Conservation (phyloP, 2,797 vertebrate species). For the Geotrypetes seraphini region DNA sequence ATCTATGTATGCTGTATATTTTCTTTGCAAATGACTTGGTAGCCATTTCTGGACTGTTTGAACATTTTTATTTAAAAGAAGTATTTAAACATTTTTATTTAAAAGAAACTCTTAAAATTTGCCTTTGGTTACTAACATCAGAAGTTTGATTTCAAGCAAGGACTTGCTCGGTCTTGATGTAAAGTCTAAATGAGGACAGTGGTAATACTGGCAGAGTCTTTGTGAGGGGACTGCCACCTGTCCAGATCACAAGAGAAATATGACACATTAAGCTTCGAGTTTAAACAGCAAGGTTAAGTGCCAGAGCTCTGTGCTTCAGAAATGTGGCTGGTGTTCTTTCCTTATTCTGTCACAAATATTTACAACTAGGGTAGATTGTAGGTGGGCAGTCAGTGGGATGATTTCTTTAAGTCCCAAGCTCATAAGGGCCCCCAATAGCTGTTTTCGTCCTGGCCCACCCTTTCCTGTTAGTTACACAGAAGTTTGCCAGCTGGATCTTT, state of each 20-base stretch:
- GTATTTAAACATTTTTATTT: constrained; percentile 20
- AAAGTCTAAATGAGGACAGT: constrained; percentile 40
- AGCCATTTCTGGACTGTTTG: too few species aligned
- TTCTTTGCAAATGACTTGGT: too few species aligned
- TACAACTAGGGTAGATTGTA: too few species aligned
- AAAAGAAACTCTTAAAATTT: constrained; percentile 19
- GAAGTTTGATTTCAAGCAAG: constrained; percentile 26
- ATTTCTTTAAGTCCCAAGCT: too few species aligned
- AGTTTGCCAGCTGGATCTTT: too few species aligned
- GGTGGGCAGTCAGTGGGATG: too few species aligned
- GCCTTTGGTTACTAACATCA: constrained; percentile 21
- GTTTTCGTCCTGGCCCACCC: too few species aligned
- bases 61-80: constrained; percentile 25
- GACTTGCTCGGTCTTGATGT: constrained; percentile 24
- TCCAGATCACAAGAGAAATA: constrained; percentile 15
- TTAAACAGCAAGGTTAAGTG: constrained; percentile 22
- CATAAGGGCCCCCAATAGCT: too few species aligned
- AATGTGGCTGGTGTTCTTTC: constrained; percentile 1
- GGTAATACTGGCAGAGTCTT: constrained; percentile 11
- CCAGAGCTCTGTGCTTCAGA: constrained; percentile 9
- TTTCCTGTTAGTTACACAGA: too few species aligned
- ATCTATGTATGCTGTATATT: too few species aligned
- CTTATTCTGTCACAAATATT: too few species aligned
- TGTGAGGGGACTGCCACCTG: constrained; percentile 31
- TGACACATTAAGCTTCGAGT: constrained; percentile 9